Conservation (phyloP, 2,888 invertebrate species). For the Chrysodeixis includens region DNA sequence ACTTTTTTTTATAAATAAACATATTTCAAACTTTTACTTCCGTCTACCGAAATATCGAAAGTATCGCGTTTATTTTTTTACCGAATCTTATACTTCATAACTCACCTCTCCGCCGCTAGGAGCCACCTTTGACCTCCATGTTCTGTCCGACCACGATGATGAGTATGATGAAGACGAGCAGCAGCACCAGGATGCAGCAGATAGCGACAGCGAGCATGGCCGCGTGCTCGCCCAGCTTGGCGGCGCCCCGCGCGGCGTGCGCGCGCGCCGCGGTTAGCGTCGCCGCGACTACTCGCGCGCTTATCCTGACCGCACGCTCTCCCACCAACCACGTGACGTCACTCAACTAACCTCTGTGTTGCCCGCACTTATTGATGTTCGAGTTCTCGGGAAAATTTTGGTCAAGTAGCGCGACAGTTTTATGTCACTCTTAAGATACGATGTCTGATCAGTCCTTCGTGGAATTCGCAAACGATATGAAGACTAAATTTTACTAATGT, state of each 20-base stretch:
- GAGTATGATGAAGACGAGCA: constrained; percentile 94
- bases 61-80: too few relatives aligned
- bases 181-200: constrained; percentile 94
- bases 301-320: constrained; percentile 63
- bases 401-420: background rate
- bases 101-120: constrained; percentile 84
- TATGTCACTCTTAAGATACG: background rate
- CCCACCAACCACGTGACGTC: constrained; percentile 35
- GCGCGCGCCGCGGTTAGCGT: constrained; percentile 76
- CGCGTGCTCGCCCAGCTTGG: constrained; percentile 89
- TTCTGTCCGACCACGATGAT: constrained; percentile 95
- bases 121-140: constrained; percentile 90
- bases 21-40: too few relatives aligned
- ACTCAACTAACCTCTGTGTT: constrained; percentile 27
- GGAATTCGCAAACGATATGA: background rate
- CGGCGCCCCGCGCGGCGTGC: constrained; percentile 77
- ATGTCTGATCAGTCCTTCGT: background rate
- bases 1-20: too few relatives aligned
- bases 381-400: constrained; percentile 15
- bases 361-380: background rate
- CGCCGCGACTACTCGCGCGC: constrained; percentile 75
- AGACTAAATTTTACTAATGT: background rate
- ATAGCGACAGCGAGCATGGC: constrained; percentile 95
- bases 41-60: too few relatives aligned
- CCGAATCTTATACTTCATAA: too few relatives aligned